Conservation (phyloP, 2,797 vertebrate genomes). For the Urophycis tenuis region DNA sequence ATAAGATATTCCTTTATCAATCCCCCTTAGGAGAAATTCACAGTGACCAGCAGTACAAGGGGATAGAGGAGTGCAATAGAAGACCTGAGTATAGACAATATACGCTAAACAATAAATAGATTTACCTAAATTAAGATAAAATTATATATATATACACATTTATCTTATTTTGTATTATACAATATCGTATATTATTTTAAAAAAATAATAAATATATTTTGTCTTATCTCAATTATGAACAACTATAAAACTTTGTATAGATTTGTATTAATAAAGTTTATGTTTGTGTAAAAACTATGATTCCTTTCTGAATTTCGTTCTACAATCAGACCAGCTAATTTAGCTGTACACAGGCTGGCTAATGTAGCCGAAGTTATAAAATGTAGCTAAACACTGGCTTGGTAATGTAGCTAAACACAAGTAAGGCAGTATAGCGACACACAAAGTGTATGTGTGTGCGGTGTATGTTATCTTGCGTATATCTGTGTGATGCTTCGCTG, state of each 20-base stretch:
- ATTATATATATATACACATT: too few species aligned
- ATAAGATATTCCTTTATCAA: too few species aligned
- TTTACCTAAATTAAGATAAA: too few species aligned
- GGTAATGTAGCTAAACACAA: not conserved
- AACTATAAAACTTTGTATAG: not conserved
- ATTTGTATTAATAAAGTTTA: not conserved
- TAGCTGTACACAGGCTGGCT: not conserved
- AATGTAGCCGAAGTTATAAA: too few species aligned
- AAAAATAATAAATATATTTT: too few species aligned
- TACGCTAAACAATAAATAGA: too few species aligned
- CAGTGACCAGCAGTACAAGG: too few species aligned
- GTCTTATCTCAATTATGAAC: too few species aligned
- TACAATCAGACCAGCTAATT: not conserved
- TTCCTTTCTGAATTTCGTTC: not conserved
- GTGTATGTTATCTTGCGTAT: not conserved
- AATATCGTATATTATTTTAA: too few species aligned
- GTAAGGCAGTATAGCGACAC: not conserved
- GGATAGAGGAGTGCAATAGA: too few species aligned
- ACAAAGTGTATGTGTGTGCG: not conserved
- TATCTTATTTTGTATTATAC: not conserved
- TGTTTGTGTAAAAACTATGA: not conserved
- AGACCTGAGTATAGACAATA: too few species aligned
- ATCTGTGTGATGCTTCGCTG: not conserved
- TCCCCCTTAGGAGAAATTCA: too few species aligned
- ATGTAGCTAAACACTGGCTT: not conserved